These are phyloP conservation scores for Trichoplusia ni DNA, from an alignment of 1,140 invertebrate genomes.

Conservation along the genomic window DNA sequence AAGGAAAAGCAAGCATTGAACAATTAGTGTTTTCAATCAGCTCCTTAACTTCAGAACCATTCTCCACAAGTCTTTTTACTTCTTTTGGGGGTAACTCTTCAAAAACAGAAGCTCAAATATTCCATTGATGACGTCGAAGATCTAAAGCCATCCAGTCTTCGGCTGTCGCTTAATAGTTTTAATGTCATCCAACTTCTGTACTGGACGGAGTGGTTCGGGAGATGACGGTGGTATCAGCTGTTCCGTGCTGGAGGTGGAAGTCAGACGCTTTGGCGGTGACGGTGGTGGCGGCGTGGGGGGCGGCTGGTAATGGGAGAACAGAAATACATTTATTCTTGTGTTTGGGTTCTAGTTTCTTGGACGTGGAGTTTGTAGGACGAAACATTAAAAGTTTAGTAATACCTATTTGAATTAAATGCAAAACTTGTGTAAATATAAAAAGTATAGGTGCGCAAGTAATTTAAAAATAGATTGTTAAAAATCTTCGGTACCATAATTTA, in stretches of 20 bases:
- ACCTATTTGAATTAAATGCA: no score
- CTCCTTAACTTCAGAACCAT: no score
- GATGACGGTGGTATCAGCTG: conserved; percentile 71
- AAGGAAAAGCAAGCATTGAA: no score
- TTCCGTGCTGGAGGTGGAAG: conserved; percentile 75
- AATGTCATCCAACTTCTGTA: conserved; percentile 75
- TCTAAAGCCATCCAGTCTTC: conserved; percentile 81
- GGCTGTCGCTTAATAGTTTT: conserved; percentile 81
- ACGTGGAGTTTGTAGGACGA: no score
- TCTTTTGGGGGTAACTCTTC: no score
- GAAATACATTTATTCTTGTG: background rate
- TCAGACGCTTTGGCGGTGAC: conserved; percentile 46
- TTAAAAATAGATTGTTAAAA: no score
- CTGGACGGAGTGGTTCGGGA: conserved; percentile 55
- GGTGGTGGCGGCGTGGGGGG: conserved; percentile 30
- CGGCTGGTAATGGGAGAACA: background rate
- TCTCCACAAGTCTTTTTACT: no score
- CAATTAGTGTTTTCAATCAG: no score
- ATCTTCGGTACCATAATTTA: no score
- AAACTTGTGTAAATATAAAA: no score
- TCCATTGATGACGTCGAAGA: background rate
- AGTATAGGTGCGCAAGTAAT: no score
- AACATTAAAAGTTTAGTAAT: no score
- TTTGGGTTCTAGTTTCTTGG: background rate
- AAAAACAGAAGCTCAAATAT: background rate